These are phyloP conservation scores for Pyxicephalus adspersus DNA, from an alignment of 2,113 vertebrate species.

Conservation along the genomic window DNA sequence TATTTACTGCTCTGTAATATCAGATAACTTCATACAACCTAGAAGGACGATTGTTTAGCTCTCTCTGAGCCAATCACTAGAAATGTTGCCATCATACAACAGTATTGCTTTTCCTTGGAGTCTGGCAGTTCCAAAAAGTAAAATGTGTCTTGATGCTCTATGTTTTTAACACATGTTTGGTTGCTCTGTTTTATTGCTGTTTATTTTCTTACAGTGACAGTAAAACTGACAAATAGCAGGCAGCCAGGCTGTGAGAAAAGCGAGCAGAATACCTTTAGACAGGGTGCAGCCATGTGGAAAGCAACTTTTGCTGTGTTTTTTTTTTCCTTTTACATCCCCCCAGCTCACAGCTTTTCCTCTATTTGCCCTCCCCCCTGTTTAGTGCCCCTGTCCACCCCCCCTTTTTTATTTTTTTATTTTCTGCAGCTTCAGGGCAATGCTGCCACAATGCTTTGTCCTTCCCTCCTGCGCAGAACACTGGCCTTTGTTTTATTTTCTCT, in stretches of 20 bases:
- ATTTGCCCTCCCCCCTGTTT: constrained; percentile 28
- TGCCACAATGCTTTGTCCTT: constrained; percentile 71
- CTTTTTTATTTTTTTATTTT: constrained; percentile 58
- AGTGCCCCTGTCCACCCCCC: neutral
- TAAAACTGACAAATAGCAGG: constrained; percentile 53
- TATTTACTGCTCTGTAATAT: too few relatives aligned
- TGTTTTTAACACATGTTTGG: constrained; percentile 51
- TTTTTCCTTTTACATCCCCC: constrained; percentile 43
- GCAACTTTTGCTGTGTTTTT: constrained; percentile 55
- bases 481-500: constrained; percentile 71
- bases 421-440: constrained; percentile 69
- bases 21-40: too few relatives aligned
- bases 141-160: constrained; percentile 35
- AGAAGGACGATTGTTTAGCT: too few relatives aligned
- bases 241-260: constrained; percentile 39
- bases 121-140: neutral
- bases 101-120: neutral
- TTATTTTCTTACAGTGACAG: constrained; percentile 57
- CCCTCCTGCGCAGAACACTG: constrained; percentile 58
- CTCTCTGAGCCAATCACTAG: too few relatives aligned
- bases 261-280: constrained; percentile 50
- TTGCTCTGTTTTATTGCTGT: constrained; percentile 48
- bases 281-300: constrained; percentile 53
- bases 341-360: constrained; percentile 42
- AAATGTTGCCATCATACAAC: neutral